Evolutionary conservation across 2,888 invertebrate species (phyloP), one percentile per base, ranked within the genome.

Genomic region (Frankliniella intonsa): DNA sequence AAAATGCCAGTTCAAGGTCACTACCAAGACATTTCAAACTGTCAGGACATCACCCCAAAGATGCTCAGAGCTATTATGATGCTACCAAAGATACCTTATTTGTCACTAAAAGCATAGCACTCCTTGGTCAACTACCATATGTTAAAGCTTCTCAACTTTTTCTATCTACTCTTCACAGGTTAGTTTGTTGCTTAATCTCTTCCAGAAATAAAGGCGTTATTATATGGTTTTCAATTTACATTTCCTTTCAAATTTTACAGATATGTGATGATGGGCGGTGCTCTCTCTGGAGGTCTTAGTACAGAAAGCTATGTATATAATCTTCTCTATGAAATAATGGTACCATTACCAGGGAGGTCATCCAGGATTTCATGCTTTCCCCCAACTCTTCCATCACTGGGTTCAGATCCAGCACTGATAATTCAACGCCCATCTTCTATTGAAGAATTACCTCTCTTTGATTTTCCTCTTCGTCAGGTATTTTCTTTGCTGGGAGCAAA

Each of bases 261-360:
- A 88, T 94, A 94, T 90, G 92, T 94, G 88, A 82, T 82, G 81
- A 85, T 85, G 80, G 84, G 84, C 82, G 85, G 85, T 85, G 84
- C 84, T 80, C 85, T 85, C 17, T 92, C 93, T 81, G 92, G 94
- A 80, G 83, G 84, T 1, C 90, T 95, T 50, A 95, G 96, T 85
- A 90, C 98, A 82, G 98, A 98, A 89, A 95, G 96, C 83, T 97
- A 96, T 89, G 95, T 99, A 14, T 98, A 97, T 89, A 98, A 98
- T 89, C 91, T 98, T 84, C 90, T 99, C 81, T 97, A 97, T 89
- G 97, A 98, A 90, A 95, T 98, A 83, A 94, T 94, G 86, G 91
- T 97, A 85, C 98, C 98, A 79, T 91, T 94, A 82, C 93, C 95
- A 1, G 98, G 98, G 19, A 94, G 96, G 87, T 96, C 97, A 84